Conservation (phyloP, 2,888 invertebrate species). For the Leptopilina drosophilae region DNA sequence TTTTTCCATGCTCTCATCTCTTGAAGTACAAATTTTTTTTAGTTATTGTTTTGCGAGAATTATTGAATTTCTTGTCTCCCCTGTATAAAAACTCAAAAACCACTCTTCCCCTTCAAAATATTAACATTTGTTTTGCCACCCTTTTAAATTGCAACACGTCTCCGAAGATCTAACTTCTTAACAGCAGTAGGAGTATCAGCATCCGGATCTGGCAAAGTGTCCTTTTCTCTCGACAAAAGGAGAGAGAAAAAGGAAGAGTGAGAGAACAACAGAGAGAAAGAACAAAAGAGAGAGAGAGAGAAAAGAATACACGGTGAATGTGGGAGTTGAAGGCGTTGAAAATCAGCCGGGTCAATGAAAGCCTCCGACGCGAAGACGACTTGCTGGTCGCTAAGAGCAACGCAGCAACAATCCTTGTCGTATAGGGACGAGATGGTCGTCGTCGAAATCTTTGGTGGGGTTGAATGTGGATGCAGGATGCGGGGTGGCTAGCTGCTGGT, state of each 20-base stretch:
- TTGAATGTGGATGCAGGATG: conserved; percentile 53
- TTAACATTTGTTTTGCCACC: neutral
- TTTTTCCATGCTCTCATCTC: too few relatives aligned
- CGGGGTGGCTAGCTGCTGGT: conserved; percentile 66
- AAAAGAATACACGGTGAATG: conserved; percentile 23
- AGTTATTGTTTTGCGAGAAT: too few relatives aligned
- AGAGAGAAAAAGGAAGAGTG: conserved; percentile 38
- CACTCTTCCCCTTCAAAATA: conserved; percentile 9
- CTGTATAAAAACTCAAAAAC: neutral
- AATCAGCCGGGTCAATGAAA: conserved; percentile 53
- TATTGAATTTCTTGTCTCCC: neutral
- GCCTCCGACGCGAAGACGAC: conserved; percentile 61
- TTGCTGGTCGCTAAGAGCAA: conserved; percentile 69
- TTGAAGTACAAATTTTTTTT: too few relatives aligned
- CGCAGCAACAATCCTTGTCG: conserved; percentile 69
- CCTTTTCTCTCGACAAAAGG: neutral
- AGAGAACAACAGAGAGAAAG: conserved; percentile 30
- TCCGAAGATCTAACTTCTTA: conserved; percentile 8
- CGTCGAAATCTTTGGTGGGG: conserved; percentile 51
- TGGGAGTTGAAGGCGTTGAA: conserved; percentile 53
- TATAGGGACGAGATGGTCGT: conserved; percentile 54
- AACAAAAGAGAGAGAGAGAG: conserved; percentile 29
- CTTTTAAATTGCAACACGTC: conserved; percentile 6
- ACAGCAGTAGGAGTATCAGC: conserved; percentile 26
- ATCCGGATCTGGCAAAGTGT: conserved; percentile 17